These are phyloP conservation scores for Microcaecilia unicolor DNA, from an alignment of 2,797 vertebrate genomes.

Conservation along the genomic window DNA sequence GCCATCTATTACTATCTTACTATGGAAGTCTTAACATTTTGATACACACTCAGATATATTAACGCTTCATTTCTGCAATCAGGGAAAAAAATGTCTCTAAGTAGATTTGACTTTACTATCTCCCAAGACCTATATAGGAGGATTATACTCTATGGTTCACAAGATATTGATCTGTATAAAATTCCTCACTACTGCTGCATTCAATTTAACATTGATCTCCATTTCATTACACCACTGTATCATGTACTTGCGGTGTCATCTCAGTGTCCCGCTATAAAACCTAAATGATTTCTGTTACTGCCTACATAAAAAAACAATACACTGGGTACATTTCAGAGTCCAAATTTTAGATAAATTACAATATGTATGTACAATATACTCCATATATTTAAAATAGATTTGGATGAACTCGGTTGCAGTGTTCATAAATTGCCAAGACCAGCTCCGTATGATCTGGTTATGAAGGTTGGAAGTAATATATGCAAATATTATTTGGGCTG, in stretches of 20 bases:
- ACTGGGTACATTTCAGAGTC: neutral
- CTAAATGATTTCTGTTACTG: conserved; percentile 18
- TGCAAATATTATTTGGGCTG: no score
- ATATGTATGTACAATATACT: no score
- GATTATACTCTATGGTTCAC: conserved; percentile 26
- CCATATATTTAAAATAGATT: no score
- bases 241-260: conserved; percentile 23
- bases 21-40: conserved; percentile 3
- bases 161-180: conserved; percentile 40
- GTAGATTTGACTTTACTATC: conserved; percentile 19
- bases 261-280: conserved; percentile 11
- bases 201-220: conserved; percentile 42
- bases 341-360: neutral
- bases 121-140: conserved; percentile 18
- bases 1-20: no score
- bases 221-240: conserved; percentile 32
- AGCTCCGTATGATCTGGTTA: no score
- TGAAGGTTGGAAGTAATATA: no score
- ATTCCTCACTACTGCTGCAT: conserved; percentile 27
- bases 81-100: conserved; percentile 19
- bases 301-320: conserved; percentile 2
- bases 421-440: no score
- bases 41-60: neutral
- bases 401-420: no score
- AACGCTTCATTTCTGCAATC: conserved; percentile 14